A percentile compares a stretch with the other conserved stretches of the same genome.
These are phyloP conservation scores for Pelobates fuscus DNA, from an alignment of 2,113 vertebrate species.

Conservation along the genomic window DNA sequence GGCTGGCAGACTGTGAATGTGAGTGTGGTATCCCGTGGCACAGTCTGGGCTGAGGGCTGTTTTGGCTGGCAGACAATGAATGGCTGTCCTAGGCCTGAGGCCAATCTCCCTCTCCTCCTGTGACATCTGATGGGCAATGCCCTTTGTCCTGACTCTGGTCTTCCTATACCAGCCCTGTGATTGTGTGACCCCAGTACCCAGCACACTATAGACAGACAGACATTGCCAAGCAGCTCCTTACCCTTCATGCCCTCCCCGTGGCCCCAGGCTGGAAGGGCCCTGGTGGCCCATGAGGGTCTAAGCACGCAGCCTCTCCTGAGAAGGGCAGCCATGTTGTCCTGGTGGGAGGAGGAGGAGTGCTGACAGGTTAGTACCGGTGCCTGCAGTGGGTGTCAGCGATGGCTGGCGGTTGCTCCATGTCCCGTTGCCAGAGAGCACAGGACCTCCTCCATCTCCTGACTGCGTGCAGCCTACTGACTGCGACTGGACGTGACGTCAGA, in stretches of 20 bases:
- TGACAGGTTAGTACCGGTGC: background rate
- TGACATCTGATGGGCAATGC: too few species aligned
- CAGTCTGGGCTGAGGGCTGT: too few species aligned
- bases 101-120: too few species aligned
- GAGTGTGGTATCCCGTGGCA: too few species aligned
- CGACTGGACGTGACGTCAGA: background rate
- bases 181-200: too few species aligned
- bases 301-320: constrained; percentile 53
- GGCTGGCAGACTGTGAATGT: too few species aligned
- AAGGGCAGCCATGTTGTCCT: constrained; percentile 54
- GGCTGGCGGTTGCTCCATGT: constrained; percentile 24
- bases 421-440: background rate
- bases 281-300: constrained; percentile 22
- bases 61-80: too few species aligned
- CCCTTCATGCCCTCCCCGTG: background rate
- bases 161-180: too few species aligned
- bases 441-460: background rate
- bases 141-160: too few species aligned
- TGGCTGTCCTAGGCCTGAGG: too few species aligned
- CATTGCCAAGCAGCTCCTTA: background rate
- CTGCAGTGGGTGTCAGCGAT: background rate
- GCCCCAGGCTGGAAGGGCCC: background rate
- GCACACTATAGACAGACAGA: too few species aligned
- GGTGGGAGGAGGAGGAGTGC: constrained; percentile 4
- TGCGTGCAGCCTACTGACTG: constrained; percentile 6